Evolutionary conservation across 2,888 invertebrate genomes (phyloP).

Genomic region (Coelogynopora nodosa): DNA sequence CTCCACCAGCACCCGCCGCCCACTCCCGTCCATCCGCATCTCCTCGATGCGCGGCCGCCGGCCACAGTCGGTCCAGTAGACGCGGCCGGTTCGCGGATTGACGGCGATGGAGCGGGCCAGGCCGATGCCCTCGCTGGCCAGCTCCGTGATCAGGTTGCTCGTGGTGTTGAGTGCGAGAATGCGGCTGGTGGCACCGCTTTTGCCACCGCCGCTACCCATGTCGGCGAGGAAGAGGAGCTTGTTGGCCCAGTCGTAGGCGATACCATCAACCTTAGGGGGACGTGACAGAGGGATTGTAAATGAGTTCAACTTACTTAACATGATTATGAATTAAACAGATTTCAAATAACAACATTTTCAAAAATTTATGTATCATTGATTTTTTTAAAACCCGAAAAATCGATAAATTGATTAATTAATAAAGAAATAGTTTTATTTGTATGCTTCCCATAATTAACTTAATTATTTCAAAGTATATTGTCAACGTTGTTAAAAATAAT

Average conservation of each 20-base stretch:
- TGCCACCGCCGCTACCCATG: neutral
- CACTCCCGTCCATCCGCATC: neutral
- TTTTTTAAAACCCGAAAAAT: no score
- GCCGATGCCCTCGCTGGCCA: neutral
- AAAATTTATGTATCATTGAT: no score
- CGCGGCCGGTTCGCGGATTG: neutral
- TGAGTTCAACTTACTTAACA: no score
- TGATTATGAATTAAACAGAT: no score
- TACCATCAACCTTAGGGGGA: neutral
- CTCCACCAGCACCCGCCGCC: neutral
- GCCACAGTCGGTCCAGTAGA: neutral
- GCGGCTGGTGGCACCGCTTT: neutral
- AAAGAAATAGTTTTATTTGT: no score
- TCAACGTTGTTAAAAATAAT: no score
- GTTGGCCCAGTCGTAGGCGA: constrained; percentile 8
- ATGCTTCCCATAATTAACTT: no score
- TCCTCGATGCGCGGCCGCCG: neutral
- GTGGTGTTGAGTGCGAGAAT: neutral
- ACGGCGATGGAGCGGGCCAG: neutral
- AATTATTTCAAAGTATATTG: no score
- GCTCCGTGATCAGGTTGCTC: neutral
- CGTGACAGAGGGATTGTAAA: no score
- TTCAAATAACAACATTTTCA: no score
- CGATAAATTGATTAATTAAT: no score
- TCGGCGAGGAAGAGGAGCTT: neutral